Percentiles rank a stretch among this genome's conserved stretches.
Evolutionary conservation across 2,113 vertebrate species (phyloP).

Genomic region (Crotophaga sulcirostris): DNA sequence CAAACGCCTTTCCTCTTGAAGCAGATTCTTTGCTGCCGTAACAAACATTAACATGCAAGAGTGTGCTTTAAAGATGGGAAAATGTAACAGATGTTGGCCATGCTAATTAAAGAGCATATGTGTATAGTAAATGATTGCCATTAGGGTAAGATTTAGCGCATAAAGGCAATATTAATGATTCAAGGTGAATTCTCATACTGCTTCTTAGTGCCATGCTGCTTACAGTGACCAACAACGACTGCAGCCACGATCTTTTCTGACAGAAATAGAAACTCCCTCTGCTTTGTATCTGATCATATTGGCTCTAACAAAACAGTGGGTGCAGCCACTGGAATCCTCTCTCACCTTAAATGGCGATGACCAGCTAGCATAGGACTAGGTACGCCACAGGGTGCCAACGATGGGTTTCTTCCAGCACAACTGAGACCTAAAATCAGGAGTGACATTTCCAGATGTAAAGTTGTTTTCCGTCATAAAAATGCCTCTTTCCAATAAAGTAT

Average conservation of each 20-base stretch:
- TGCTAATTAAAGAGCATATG: conserved; percentile 24
- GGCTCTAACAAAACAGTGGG: neutral
- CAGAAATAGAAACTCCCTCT: neutral
- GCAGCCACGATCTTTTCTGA: neutral
- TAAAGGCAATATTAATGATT: neutral
- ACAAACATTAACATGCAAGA: neutral
- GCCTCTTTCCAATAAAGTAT: neutral
- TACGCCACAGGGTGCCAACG: neutral
- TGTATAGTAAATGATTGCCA: neutral
- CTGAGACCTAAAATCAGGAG: neutral
- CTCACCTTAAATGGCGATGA: neutral
- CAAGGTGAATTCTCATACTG: neutral
- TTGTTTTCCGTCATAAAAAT: neutral
- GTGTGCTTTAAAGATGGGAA: neutral
- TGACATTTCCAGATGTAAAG: neutral
- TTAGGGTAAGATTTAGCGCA: neutral
- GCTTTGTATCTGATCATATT: neutral
- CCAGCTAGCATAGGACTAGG: rapidly evolving
- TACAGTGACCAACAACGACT: neutral
- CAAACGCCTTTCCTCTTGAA: conserved; percentile 36
- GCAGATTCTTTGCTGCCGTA: neutral
- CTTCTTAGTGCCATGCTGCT: neutral
- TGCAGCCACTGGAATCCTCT: neutral
- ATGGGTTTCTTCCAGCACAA: neutral
- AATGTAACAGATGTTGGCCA: conserved; percentile 21